Conservation (phyloP, 2,888 invertebrate genomes). For the Aplocera efformata region DNA sequence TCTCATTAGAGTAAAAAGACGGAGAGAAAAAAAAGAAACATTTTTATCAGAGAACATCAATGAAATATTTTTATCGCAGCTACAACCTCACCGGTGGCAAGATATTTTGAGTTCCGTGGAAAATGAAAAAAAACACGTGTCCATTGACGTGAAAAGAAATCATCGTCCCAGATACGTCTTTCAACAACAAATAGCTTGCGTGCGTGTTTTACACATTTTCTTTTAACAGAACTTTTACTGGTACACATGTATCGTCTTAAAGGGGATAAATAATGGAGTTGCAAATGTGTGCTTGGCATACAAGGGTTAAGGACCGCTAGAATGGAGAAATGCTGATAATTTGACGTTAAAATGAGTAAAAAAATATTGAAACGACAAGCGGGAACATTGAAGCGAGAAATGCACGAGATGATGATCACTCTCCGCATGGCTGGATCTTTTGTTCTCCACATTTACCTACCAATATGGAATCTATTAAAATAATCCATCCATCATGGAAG, state of each 20-base stretch:
- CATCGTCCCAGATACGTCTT: slow-evolving; percentile 66
- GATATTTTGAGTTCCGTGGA: slow-evolving; percentile 56
- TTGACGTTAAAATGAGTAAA: slow-evolving; percentile 40
- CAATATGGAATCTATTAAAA: slow-evolving; percentile 6
- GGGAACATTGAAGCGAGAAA: slow-evolving; percentile 16
- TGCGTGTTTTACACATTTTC: slow-evolving; percentile 68
- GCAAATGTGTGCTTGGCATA: slow-evolving; percentile 54
- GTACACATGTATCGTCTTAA: slow-evolving; percentile 59
- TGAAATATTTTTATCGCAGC: slow-evolving; percentile 49
- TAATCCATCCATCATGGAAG: slow-evolving; percentile 4
- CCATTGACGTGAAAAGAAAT: slow-evolving; percentile 69
- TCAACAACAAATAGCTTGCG: slow-evolving; percentile 62
- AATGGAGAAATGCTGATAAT: slow-evolving; percentile 47
- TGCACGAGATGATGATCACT: slow-evolving; percentile 20
- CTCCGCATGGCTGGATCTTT: slow-evolving; percentile 13
- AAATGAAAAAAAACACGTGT: slow-evolving; percentile 69
- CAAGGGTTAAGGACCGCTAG: slow-evolving; percentile 41
- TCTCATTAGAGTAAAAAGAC: slow-evolving; percentile 64
- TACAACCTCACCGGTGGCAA: slow-evolving; percentile 46
- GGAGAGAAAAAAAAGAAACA: slow-evolving; percentile 57
- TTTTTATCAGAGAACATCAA: slow-evolving; percentile 56
- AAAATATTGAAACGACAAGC: slow-evolving; percentile 29
- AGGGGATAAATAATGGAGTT: slow-evolving; percentile 64
- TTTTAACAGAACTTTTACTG: slow-evolving; percentile 61
- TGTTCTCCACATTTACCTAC: slow-evolving; percentile 9